These are phyloP conservation scores for Syndactyla subalaris DNA, from an alignment of 2,797 vertebrate species.

Conservation along the genomic window DNA sequence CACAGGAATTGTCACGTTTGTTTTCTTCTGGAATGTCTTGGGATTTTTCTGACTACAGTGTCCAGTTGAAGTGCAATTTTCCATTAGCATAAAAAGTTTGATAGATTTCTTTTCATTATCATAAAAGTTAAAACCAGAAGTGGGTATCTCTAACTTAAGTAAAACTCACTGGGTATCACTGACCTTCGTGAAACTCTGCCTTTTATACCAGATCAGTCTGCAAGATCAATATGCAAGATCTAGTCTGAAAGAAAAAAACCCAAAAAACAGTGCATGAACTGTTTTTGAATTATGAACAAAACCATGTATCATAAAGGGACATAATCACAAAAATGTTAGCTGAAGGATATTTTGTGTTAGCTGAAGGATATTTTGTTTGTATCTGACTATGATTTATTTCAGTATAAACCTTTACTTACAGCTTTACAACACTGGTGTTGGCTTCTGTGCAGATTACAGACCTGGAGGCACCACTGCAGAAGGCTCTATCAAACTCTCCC, in stretches of 20 bases:
- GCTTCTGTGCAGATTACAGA: conserved; percentile 83
- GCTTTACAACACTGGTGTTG: conserved; percentile 85
- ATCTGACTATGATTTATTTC: conserved; percentile 28
- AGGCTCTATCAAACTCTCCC: conserved; percentile 73
- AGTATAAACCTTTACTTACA: conserved; percentile 72
- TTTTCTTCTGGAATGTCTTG: not conserved
- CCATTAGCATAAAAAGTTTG: not conserved
- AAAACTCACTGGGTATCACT: not conserved
- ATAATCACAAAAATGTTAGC: not conserved
- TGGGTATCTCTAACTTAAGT: not conserved
- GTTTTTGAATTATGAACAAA: not conserved
- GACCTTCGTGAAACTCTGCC: not conserved
- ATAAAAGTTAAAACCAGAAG: not conserved
- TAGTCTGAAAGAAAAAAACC: not conserved
- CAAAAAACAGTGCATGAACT: not conserved
- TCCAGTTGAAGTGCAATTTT: not conserved
- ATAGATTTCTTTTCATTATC: not conserved
- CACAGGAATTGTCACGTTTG: not conserved
- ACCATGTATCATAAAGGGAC: not conserved
- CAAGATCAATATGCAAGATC: not conserved
- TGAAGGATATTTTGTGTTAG: not conserved
- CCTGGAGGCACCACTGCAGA: conserved; percentile 54
- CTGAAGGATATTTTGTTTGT: not conserved
- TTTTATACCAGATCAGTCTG: not conserved
- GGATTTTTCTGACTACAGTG: not conserved